A percentile compares a stretch with the other conserved stretches of the same genome.
Evolutionary conservation across 2,113 vertebrate species (phyloP).

Genomic region (Etia nguti): DNA sequence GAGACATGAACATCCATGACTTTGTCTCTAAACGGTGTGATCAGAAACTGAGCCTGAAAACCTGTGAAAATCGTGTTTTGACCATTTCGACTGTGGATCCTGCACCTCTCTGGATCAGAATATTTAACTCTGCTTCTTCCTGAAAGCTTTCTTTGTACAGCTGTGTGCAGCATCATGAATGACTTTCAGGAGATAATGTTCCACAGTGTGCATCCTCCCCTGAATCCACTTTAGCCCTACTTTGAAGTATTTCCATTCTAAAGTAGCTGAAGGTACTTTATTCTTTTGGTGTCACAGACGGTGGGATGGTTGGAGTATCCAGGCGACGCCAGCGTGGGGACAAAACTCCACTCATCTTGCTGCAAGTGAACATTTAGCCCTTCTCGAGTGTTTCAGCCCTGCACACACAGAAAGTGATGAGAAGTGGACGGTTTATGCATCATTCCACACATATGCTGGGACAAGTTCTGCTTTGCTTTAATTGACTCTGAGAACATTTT

Average conservation of each 20-base stretch:
- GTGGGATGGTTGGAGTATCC: background rate
- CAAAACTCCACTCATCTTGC: background rate
- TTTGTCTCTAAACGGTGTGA: background rate
- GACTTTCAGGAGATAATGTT: background rate
- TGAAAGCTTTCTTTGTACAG: background rate
- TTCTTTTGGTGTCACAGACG: background rate
- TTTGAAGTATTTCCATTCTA: background rate
- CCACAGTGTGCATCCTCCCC: background rate
- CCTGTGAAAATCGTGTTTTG: rapidly evolving
- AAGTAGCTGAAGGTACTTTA: background rate
- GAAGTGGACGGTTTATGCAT: background rate
- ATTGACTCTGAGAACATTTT: constrained; percentile 23
- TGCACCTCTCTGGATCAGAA: background rate
- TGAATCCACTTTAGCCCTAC: background rate
- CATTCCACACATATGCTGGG: background rate
- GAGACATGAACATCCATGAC: rapidly evolving
- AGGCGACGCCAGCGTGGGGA: no score
- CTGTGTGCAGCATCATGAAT: background rate
- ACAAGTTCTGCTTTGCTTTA: constrained; percentile 30
- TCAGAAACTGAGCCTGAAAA: background rate
- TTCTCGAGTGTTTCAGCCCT: background rate
- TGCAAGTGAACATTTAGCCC: background rate
- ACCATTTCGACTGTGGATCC: background rate
- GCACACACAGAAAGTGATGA: background rate
- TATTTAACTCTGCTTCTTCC: background rate